Conservation (phyloP, 2,888 invertebrate species). For the Amphipyra tragopoginis region DNA sequence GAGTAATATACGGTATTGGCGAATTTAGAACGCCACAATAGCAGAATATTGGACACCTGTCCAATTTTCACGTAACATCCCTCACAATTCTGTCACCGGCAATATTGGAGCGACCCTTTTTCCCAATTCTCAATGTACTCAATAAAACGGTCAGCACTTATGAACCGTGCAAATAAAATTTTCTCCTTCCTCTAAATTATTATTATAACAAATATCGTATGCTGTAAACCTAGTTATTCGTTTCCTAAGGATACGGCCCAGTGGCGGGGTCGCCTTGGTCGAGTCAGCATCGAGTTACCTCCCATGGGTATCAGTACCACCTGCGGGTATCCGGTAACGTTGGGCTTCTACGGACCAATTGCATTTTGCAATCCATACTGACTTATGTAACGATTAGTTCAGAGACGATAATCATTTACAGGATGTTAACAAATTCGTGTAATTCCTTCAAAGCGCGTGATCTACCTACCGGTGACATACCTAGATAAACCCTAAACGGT, state of each 20-base stretch:
- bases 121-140: constrained; percentile 9
- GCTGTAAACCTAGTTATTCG: constrained; percentile 22
- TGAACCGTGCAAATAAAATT: constrained; percentile 9
- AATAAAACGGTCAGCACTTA: constrained; percentile 11
- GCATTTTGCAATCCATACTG: constrained; percentile 50
- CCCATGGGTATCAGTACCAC: constrained; percentile 83
- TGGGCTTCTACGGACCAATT: constrained; percentile 58
- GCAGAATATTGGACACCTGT: constrained; percentile 23
- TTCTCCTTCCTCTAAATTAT: constrained; percentile 2
- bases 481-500: too few relatives aligned
- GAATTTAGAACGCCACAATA: constrained; percentile 6
- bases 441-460: too few relatives aligned
- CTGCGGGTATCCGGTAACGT: constrained; percentile 73
- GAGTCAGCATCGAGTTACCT: constrained; percentile 73
- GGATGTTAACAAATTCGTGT: too few relatives aligned
- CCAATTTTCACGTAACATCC: constrained; percentile 21
- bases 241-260: constrained; percentile 69
- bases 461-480: too few relatives aligned
- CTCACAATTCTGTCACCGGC: constrained; percentile 17
- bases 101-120: constrained; percentile 23
- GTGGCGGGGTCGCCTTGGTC: constrained; percentile 70
- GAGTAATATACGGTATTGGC: background rate
- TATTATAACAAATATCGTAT: constrained; percentile 16
- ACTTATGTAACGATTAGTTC: background rate
- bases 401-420: too few relatives aligned